Conservation (phyloP, 2,888 invertebrate genomes). For the Lottia gigantea region DNA sequence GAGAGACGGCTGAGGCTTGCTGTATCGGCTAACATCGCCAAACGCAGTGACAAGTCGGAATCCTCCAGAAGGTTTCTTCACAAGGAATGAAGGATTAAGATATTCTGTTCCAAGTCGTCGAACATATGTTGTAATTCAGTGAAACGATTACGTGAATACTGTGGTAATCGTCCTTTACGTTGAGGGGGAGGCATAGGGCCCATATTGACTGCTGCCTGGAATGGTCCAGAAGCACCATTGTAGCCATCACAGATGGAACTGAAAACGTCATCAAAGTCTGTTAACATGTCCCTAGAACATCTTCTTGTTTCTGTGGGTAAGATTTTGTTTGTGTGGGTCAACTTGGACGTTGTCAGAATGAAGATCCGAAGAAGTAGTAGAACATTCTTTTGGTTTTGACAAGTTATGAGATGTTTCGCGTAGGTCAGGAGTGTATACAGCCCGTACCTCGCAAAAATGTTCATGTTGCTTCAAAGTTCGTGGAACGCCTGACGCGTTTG, state of each 20-base stretch:
- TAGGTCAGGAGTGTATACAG: not conserved
- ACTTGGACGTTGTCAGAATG: slow-evolving; percentile 21
- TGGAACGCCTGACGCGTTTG: slow-evolving; percentile 24
- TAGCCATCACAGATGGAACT: slow-evolving; percentile 31
- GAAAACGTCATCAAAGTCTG: slow-evolving; percentile 32
- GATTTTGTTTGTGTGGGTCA: slow-evolving; percentile 27
- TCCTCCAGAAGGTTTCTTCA: slow-evolving; percentile 34
- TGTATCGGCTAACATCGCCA: slow-evolving; percentile 37
- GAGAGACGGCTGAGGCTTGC: slow-evolving; percentile 37
- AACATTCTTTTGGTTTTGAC: not conserved
- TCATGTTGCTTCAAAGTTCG: slow-evolving; percentile 21
- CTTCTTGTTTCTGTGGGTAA: slow-evolving; percentile 11
- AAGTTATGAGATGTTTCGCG: no score
- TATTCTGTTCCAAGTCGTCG: slow-evolving; percentile 47
- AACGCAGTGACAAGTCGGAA: slow-evolving; percentile 40
- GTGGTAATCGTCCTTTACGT: slow-evolving; percentile 39
- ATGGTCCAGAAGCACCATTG: slow-evolving; percentile 33
- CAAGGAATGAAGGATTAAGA: slow-evolving; percentile 43
- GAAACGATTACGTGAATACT: slow-evolving; percentile 35
- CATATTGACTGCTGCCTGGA: slow-evolving; percentile 36
- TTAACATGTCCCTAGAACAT: slow-evolving; percentile 18
- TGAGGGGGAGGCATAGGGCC: slow-evolving; percentile 41
- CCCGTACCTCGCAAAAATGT: slow-evolving; percentile 28
- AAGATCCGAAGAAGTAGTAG: no score
- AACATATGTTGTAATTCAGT: slow-evolving; percentile 36